A percentile compares a stretch with the other conserved stretches of the same genome.
Evolutionary conservation across 2,797 vertebrate genomes (phyloP).

Genomic region (Centropyge bicolor): DNA sequence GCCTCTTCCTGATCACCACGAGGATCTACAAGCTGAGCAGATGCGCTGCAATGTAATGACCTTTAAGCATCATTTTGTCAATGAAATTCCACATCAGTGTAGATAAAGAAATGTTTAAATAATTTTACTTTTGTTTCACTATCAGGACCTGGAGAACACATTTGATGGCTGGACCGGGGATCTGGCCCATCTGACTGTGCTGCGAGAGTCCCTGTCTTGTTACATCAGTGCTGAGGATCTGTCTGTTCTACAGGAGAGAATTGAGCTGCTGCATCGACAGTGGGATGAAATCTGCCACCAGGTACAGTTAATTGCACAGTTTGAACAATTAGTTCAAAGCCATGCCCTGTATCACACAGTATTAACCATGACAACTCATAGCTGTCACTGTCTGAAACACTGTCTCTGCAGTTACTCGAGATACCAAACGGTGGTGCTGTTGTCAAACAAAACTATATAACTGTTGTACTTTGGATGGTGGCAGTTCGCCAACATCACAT

Average conservation of each 20-base stretch:
- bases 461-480: neutral
- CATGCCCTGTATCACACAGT: neutral
- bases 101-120: neutral
- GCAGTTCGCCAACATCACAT: neutral
- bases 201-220: slow-evolving; percentile 88
- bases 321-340: neutral
- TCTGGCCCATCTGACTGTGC: slow-evolving; percentile 87
- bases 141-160: slow-evolving; percentile 92
- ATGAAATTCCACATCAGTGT: neutral
- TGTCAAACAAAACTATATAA: slow-evolving; percentile 18
- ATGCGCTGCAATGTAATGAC: slow-evolving; percentile 92
- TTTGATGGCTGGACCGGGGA: slow-evolving; percentile 94
- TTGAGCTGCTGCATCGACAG: slow-evolving; percentile 94
- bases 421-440: slow-evolving; percentile 40
- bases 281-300: slow-evolving; percentile 98
- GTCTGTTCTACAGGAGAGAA: slow-evolving; percentile 91
- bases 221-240: slow-evolving; percentile 92
- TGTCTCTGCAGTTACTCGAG: slow-evolving; percentile 36
- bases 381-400: neutral
- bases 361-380: neutral
- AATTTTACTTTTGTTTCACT: neutral
- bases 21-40: slow-evolving; percentile 94
- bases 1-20: slow-evolving; percentile 93
- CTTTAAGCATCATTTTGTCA: fast-evolving
- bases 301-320: slow-evolving; percentile 79